phyloP scores from a whole-genome alignment of 2,888 invertebrate genomes.

The Drosophila subsilvestris region DNA sequence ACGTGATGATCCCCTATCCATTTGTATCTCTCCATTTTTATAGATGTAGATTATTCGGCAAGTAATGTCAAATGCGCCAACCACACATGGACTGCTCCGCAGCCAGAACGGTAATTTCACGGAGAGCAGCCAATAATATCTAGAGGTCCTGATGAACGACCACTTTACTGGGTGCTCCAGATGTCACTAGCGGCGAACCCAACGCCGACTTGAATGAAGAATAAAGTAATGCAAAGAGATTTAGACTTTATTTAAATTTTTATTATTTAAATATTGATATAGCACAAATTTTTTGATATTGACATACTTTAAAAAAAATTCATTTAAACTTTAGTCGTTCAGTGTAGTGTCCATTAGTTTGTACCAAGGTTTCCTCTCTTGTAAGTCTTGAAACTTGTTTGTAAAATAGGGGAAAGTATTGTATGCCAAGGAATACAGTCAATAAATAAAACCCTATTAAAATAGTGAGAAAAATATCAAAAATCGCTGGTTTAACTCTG shows the following conservation, averaged over 20 bases:
- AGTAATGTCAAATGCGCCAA: no score
- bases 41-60: no score
- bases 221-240: no score
- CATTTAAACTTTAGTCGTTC: constrained; percentile 39
- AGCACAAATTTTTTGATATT: neutral
- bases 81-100: no score
- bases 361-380: constrained; percentile 20
- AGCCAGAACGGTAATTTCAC: no score
- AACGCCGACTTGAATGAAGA: no score
- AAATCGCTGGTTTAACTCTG: constrained; percentile 98
- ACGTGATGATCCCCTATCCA: no score
- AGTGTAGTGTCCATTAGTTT: constrained; percentile 30
- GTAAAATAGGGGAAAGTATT: constrained; percentile 89
- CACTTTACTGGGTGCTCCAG: no score
- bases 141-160: no score
- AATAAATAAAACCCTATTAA: constrained; percentile 93
- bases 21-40: no score
- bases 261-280: neutral
- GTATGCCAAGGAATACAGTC: constrained; percentile 92
- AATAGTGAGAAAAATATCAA: constrained; percentile 96
- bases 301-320: constrained; percentile 19
- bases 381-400: constrained; percentile 84
- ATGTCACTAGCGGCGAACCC: no score
- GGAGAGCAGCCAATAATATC: no score
- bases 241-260: neutral